A percentile compares a stretch with the other conserved stretches of the same genome.
phyloP scores from a whole-genome alignment of 2,888 invertebrate genomes.

The Hermaeophaga mercurialis region DNA sequence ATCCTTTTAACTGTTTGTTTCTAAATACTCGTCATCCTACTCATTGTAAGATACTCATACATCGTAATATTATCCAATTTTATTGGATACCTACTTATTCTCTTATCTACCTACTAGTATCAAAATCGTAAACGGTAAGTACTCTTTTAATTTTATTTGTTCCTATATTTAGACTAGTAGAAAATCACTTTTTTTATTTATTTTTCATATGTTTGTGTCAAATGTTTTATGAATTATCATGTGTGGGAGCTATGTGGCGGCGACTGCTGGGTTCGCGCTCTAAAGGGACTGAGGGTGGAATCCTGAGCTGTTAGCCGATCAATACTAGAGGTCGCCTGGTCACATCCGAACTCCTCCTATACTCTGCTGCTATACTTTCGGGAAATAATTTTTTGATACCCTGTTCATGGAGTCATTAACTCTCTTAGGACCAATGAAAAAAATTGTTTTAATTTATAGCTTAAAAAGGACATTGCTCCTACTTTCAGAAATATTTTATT shows the following conservation, averaged over 20 bases:
- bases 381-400: neutral
- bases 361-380: constrained; percentile 38
- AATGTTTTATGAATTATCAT: constrained; percentile 7
- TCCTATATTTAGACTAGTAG: too few species aligned
- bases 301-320: constrained; percentile 52
- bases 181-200: too few species aligned
- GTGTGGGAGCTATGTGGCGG: constrained; percentile 5
- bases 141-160: constrained; percentile 13
- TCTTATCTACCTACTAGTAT: constrained; percentile 43
- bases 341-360: constrained; percentile 45
- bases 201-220: constrained; percentile 7
- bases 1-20: constrained; percentile 51
- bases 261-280: constrained; percentile 33
- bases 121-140: constrained; percentile 43
- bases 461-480: too few species aligned
- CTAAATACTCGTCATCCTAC: constrained; percentile 46
- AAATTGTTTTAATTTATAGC: too few species aligned
- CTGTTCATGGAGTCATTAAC: constrained; percentile 4
- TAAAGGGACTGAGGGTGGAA: constrained; percentile 42
- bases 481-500: too few species aligned
- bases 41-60: constrained; percentile 47
- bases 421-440: too few species aligned
- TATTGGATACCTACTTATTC: constrained; percentile 48
- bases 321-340: constrained; percentile 56
- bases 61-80: constrained; percentile 46